Conservation (phyloP, 2,888 invertebrate species). For the Elysia crispata region DNA sequence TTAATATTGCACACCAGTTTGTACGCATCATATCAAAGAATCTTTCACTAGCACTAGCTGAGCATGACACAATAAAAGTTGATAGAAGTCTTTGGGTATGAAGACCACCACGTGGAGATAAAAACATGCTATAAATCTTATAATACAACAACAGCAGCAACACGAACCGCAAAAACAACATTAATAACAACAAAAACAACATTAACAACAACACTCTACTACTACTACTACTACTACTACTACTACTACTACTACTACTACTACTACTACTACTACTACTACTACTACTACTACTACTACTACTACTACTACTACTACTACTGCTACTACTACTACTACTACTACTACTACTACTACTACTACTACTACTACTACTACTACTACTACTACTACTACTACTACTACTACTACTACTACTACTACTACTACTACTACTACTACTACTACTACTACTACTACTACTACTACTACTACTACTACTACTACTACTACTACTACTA, state of each 20-base stretch:
- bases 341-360: not conserved
- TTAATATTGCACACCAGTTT: no score
- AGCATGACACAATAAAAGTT: no score
- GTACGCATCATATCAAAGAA: no score
- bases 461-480: no score
- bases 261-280: not conserved
- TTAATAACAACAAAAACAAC: no score
- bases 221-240: not conserved
- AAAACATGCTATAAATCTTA: no score
- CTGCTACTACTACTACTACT: not conserved
- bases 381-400: not conserved
- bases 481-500: slow-evolving; percentile 6
- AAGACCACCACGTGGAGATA: no score
- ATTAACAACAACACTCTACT: no score
- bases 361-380: not conserved
- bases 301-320: not conserved
- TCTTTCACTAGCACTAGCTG: no score
- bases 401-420: not conserved
- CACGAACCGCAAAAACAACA: no score
- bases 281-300: not conserved
- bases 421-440: not conserved
- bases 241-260: not conserved
- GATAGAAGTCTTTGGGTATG: no score
- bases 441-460: not conserved
- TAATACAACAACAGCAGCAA: no score